Conservation (phyloP, 1,140 invertebrate species). For the Berghia stephanieae region DNA sequence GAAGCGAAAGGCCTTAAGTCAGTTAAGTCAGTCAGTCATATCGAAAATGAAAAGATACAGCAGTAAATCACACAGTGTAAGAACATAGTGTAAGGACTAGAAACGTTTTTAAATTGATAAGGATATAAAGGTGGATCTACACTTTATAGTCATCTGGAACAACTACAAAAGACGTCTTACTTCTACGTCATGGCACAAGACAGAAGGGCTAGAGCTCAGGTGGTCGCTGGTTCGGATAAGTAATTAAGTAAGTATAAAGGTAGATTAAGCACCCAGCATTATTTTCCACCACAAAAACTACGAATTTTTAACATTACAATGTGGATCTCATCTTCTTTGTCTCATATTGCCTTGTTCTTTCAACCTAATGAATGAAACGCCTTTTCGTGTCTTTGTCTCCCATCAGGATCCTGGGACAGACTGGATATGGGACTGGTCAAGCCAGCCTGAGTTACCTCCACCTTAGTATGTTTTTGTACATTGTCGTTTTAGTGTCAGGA, state of each 20-base stretch:
- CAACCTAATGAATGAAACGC: neutral
- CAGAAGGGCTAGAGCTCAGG: no score
- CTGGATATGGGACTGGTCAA: slow-evolving; percentile 64
- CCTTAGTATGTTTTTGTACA: slow-evolving; percentile 55
- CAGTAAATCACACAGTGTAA: no score
- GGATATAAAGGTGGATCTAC: neutral
- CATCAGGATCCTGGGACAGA: slow-evolving; percentile 47
- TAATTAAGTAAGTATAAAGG: neutral
- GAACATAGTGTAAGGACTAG: no score
- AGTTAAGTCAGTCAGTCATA: no score
- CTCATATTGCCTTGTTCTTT: neutral
- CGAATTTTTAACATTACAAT: no score
- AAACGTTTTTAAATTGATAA: no score
- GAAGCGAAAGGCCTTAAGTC: no score
- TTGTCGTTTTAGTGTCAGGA: no score
- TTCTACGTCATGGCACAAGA: no score
- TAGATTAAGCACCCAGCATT: neutral
- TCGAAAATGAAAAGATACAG: no score
- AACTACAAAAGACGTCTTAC: no score
- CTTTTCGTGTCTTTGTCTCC: neutral
- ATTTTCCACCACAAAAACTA: neutral
- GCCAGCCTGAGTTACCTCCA: slow-evolving; percentile 52
- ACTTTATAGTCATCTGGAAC: neutral
- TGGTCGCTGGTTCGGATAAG: no score
- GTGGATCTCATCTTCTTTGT: neutral